Evolutionary conservation across 30 jellyfish, hydroid and myxozoan species (phyloP).

Genomic region (Aurelia aurita): DNA sequence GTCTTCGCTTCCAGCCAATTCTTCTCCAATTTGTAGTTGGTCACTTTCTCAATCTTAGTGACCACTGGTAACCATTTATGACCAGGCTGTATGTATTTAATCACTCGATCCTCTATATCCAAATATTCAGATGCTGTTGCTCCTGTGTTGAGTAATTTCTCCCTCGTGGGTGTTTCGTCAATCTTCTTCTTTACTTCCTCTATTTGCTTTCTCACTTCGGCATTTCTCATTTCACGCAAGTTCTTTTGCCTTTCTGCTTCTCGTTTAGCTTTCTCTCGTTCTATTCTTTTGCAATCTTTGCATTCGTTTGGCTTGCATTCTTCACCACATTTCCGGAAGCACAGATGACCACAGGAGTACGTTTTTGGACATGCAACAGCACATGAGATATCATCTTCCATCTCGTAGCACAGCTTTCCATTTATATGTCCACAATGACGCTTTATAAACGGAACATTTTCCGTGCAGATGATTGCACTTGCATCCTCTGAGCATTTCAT

Average conservation of each 20-base stretch:
- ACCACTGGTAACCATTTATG: conserved; percentile 79
- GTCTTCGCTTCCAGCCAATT: conserved; percentile 44
- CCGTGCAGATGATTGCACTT: conserved; percentile 1
- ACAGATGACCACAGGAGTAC: conserved; percentile 43
- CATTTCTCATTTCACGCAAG: not conserved
- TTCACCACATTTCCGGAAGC: conserved; percentile 40
- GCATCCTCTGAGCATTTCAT: conserved; percentile 44
- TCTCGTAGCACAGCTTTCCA: conserved; percentile 33
- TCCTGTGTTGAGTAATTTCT: conserved; percentile 43
- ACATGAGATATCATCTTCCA: conserved; percentile 45
- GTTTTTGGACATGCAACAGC: conserved; percentile 30
- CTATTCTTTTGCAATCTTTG: conserved; percentile 11
- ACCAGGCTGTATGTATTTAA: conserved; percentile 52
- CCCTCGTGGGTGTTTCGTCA: conserved; percentile 1
- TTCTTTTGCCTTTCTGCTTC: conserved; percentile 32
- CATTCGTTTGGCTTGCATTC: conserved; percentile 22
- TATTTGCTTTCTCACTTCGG: conserved; percentile 14
- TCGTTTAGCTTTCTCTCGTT: conserved; percentile 2
- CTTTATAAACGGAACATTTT: not conserved
- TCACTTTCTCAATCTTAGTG: conserved; percentile 73
- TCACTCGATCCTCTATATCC: conserved; percentile 67
- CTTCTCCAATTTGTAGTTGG: conserved; percentile 45
- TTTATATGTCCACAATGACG: conserved; percentile 49
- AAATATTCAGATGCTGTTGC: conserved; percentile 52
- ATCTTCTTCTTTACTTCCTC: not conserved